Evolutionary conservation across 1,140 invertebrate genomes (phyloP), one percentile per base, ranked within the genome.

Genomic region (Dendroctonus ponderosae): DNA sequence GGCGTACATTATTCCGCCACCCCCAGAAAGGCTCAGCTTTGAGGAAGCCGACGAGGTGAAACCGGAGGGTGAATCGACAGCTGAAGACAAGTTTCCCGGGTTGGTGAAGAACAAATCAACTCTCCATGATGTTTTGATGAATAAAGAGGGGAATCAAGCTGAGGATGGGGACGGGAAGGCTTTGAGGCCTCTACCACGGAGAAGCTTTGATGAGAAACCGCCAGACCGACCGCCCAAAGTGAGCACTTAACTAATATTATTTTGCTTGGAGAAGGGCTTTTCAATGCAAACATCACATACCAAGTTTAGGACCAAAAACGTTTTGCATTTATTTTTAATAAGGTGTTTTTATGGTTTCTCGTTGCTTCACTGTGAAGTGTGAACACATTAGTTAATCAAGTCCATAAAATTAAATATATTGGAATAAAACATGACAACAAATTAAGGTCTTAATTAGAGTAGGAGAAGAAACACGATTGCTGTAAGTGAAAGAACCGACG

Each of bases 1-100:
- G 79, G 86, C 88, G 0, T 90, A 89, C 65, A 91, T 92, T 42
- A 92, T 92, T 74, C 91, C 90, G 42, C 90, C 90, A 4, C 91
- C 91, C 0, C 90, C 91, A 0, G 75, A 77, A 70, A 81, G 62
- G 50, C 14, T 52, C 7, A 72, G 74, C 80, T 42, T 75, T 80
- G 61, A 83, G n/a, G 58, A 43, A 26, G 11, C 4, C 5, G 11
- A 43, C 37, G 14, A 38, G 26, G 50, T 37, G 9, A 42, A 42
- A 12, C 58, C 14, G 5, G 11, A 40, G 6, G 12, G 48, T 12
- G 58, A 62, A n/a, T n/a, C n/a, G n/a, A n/a, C n/a, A 26, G 38
- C 12, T 40, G 46, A 48, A 5, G 41, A 38, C 8, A 26, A 12
- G 7, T 42, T 26, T 39, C 5, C 9, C 4, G 7, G 6, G 11